Base-by-base conservation (phyloP, 1,140 invertebrate genomes). In the Glossosoma conforme region DNA sequence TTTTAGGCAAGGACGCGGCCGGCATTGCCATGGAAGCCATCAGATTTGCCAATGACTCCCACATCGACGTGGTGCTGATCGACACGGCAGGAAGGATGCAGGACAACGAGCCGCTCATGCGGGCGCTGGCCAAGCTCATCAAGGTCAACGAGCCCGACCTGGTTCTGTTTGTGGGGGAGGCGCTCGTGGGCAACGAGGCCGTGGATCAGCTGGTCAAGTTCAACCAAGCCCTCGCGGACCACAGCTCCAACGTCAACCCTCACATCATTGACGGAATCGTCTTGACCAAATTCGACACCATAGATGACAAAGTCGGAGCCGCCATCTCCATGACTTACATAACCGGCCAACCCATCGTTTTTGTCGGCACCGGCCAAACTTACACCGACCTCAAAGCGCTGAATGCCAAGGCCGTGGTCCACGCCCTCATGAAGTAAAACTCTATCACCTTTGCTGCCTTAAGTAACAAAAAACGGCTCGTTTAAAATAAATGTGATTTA, bases 291-390 rank as follows among this genome's bases (percentile, higher is more conserved):
- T 99, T 98, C 74, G 96, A 99, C 68, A 99, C 96, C 1, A 98
- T 98, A 64, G 97, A 99, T 75, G 96, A 98, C 69, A 98, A 99
- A 79, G 95, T 99, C 38, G 97, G 97, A 17, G 97, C 97, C 42
- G 96, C 97, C 33, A 96, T 99, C 60, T 99, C 97, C 6, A 99
- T 99, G 97, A 98, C 97, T 0, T 99, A 99, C 66, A 98, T 98
- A 47, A 99, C 97, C 22, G 97, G 97, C 5, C 96, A 99, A 69
- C 97, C 97, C 0, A 99, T 99, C 56, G 93, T 99, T 18, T 99
- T 99, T 72, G 97, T 99, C 18, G 97, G 97, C 14, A 99, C 96
- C 33, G 97, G 97, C 3, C 97, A 99, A 76, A 99, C 96, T 1
- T 99, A 99, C 68, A 92, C 91, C 0, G 97, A 99, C 77, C 76